Conservation (phyloP, 2,888 invertebrate genomes). For the Trissolcus brochymenae region DNA sequence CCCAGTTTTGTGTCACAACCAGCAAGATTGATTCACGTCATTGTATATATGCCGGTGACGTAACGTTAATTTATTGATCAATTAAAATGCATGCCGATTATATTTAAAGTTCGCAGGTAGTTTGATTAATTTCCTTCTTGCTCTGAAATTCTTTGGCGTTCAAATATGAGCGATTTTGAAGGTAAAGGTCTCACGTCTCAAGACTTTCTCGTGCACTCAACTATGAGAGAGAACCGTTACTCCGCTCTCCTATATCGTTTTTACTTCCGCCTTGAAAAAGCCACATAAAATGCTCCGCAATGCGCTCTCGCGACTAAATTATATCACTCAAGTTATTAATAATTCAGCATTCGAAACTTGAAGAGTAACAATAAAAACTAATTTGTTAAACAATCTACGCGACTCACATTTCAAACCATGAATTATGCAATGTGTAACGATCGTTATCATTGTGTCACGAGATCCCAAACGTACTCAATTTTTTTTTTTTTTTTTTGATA, state of each 20-base stretch:
- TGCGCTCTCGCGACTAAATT: slow-evolving; percentile 20
- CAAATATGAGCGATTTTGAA: slow-evolving; percentile 39
- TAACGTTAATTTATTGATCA: background rate
- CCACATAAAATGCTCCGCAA: slow-evolving; percentile 25
- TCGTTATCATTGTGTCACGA: too few species aligned
- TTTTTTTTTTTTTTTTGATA: too few species aligned
- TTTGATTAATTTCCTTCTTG: slow-evolving; percentile 8
- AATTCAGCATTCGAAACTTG: slow-evolving; percentile 1
- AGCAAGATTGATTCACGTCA: too few species aligned
- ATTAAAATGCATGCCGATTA: slow-evolving; percentile 1
- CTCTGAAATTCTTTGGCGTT: slow-evolving; percentile 22
- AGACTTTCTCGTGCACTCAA: slow-evolving; percentile 48
- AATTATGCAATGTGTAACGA: too few species aligned
- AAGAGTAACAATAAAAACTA: slow-evolving; percentile 1
- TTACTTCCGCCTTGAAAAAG: slow-evolving; percentile 44
- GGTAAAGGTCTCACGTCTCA: slow-evolving; percentile 44
- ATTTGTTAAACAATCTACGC: slow-evolving; percentile 1
- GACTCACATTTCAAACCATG: background rate
- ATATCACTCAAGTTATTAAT: slow-evolving; percentile 25
- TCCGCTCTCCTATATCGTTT: slow-evolving; percentile 39
- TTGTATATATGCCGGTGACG: too few species aligned
- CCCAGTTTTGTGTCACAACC: too few species aligned
- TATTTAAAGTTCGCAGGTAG: slow-evolving; percentile 8
- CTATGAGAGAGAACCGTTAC: slow-evolving; percentile 50
- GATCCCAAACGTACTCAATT: too few species aligned